phyloP scores from a whole-genome alignment of 2,797 vertebrate genomes.

The Cottoperca gobio region DNA sequence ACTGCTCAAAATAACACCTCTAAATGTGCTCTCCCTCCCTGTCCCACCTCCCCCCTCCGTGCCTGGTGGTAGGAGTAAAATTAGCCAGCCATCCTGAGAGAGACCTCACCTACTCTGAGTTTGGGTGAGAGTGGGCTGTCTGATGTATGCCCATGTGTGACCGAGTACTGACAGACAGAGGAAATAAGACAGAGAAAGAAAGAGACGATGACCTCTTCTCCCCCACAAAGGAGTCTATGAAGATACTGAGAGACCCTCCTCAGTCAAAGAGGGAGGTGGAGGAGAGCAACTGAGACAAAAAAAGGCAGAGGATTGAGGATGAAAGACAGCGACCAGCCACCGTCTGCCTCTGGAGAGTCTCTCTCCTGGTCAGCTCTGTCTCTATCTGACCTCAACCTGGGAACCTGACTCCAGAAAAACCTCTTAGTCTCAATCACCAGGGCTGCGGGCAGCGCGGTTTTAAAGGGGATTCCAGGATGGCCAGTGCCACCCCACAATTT shows the following conservation, averaged over 20 bases:
- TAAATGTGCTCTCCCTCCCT: constrained; percentile 23
- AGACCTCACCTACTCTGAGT: constrained; percentile 28
- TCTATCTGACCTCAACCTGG: constrained; percentile 59
- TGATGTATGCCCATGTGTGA: constrained; percentile 13
- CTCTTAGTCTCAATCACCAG: constrained; percentile 73
- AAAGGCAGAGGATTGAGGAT: constrained; percentile 11
- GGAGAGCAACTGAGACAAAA: constrained; percentile 11
- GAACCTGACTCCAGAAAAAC: constrained; percentile 73
- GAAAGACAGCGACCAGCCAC: constrained; percentile 36
- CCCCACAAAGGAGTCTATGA: neutral
- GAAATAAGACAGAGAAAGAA: neutral
- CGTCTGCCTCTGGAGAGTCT: constrained; percentile 47
- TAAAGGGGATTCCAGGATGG: too few relatives aligned
- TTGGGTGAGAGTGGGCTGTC: constrained; percentile 1
- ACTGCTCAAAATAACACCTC: constrained; percentile 71
- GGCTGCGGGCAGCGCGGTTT: constrained; percentile 23
- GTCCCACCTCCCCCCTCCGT: neutral
- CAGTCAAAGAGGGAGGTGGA: constrained; percentile 3
- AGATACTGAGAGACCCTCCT: constrained; percentile 28
- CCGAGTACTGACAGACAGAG: constrained; percentile 1
- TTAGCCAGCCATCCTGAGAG: constrained; percentile 60
- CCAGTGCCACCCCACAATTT: too few relatives aligned
- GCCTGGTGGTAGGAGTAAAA: constrained; percentile 54
- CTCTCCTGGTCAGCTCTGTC: constrained; percentile 36
- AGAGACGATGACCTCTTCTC: neutral